These are phyloP conservation scores for Oenanthe melanoleuca DNA, from an alignment of 2,113 vertebrate species.

Conservation along the genomic window DNA sequence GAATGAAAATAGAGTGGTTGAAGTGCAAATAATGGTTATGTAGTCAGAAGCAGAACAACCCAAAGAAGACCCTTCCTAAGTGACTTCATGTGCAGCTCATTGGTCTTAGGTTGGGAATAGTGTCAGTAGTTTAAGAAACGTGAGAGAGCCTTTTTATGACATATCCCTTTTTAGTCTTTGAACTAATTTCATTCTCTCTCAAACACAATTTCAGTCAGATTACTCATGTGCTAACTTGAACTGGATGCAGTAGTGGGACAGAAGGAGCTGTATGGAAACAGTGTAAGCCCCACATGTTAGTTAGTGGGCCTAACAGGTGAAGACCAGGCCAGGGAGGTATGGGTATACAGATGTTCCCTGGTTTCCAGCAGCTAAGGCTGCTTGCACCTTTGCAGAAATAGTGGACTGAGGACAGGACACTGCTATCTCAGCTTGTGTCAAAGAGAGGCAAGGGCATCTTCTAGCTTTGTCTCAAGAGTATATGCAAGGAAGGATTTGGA, in stretches of 20 bases:
- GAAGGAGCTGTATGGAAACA: background rate
- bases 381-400: background rate
- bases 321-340: background rate
- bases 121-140: background rate
- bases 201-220: background rate
- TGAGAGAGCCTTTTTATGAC: background rate
- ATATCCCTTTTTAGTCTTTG: background rate
- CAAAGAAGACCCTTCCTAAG: background rate
- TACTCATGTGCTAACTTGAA: background rate
- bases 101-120: background rate
- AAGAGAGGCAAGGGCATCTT: background rate
- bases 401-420: background rate
- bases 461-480: background rate
- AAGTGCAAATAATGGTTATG: background rate
- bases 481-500: background rate
- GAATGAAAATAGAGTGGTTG: background rate
- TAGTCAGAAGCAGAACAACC: background rate
- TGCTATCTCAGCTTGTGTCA: background rate
- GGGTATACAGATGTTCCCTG: background rate
- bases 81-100: background rate
- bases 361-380: background rate
- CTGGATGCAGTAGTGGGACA: background rate
- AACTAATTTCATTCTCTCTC: background rate
- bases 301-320: background rate
- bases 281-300: fast-evolving